Percentiles rank a stretch among this genome's conserved stretches.
phyloP scores from a whole-genome alignment of 2,113 vertebrate species.

The Turnix velox region DNA sequence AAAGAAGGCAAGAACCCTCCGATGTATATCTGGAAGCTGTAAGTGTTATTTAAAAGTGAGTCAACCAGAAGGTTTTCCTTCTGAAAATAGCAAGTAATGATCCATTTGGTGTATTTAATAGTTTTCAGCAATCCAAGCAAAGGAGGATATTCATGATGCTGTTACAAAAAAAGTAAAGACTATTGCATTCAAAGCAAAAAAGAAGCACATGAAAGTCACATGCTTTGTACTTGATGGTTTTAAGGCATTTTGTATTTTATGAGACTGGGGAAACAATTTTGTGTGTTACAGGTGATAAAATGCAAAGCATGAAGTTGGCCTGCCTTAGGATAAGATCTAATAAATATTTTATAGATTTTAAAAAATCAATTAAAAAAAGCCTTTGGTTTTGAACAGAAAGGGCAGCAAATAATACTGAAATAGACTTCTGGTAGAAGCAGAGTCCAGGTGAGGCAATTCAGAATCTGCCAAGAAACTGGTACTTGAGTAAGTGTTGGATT shows the following conservation, averaged over 20 bases:
- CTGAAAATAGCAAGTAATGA: constrained; percentile 8
- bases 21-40: constrained; percentile 1
- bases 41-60: constrained; percentile 30
- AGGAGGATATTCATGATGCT: background rate
- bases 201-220: background rate
- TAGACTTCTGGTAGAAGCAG: background rate
- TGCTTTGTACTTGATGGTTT: background rate
- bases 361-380: background rate
- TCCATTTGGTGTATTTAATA: constrained; percentile 17
- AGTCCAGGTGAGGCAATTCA: background rate
- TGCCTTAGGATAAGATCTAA: background rate
- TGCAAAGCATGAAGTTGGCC: background rate
- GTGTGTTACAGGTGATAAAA: accelerated
- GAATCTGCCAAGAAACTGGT: background rate
- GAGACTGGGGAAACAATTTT: background rate
- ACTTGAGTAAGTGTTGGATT: background rate
- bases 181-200: background rate
- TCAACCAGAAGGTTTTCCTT: constrained; percentile 14
- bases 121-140: background rate
- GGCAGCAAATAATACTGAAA: background rate
- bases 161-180: background rate
- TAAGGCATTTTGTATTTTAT: background rate
- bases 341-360: background rate
- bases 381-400: background rate
- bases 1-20: constrained; percentile 7